A percentile compares a stretch with the other conserved stretches of the same genome.
phyloP scores from a whole-genome alignment of 2,888 invertebrate genomes.

The Drosophila quinaria region DNA sequence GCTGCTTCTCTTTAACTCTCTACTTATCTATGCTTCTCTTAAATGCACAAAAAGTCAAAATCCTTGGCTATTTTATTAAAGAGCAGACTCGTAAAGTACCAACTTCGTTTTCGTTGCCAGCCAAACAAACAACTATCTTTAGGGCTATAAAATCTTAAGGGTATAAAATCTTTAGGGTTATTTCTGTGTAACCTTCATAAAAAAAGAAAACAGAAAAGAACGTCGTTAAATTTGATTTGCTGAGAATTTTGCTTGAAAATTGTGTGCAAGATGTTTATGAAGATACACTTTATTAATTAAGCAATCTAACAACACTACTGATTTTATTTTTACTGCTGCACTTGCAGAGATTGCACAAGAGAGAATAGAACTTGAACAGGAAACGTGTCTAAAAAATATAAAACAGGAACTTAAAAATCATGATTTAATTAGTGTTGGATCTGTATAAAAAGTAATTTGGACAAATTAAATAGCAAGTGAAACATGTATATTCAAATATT shows the following conservation, averaged over 20 bases:
- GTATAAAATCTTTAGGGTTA: constrained; percentile 21
- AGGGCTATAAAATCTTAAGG: constrained; percentile 16
- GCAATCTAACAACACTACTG: constrained; percentile 5
- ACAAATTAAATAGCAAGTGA: no score
- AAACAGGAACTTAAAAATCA: no score
- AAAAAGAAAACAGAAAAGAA: neutral
- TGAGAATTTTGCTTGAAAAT: constrained; percentile 12
- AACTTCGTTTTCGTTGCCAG: neutral
- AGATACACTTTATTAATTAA: constrained; percentile 23
- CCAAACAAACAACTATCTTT: constrained; percentile 1
- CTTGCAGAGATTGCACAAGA: neutral
- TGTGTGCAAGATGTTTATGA: constrained; percentile 10
- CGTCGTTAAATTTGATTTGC: constrained; percentile 18
- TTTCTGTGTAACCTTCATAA: constrained; percentile 19
- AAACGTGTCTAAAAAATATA: neutral
- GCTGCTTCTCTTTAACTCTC: neutral
- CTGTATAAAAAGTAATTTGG: no score
- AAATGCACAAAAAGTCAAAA: neutral
- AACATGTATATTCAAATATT: no score
- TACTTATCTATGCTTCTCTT: neutral
- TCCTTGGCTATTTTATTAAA: neutral
- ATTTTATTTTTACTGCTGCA: neutral
- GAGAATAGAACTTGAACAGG: neutral
- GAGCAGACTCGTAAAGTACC: neutral
- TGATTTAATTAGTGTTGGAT: no score